Evolutionary conservation across 92 coral and sea anemone species (phyloP).

Genomic region (Pocillopora meandrina): DNA sequence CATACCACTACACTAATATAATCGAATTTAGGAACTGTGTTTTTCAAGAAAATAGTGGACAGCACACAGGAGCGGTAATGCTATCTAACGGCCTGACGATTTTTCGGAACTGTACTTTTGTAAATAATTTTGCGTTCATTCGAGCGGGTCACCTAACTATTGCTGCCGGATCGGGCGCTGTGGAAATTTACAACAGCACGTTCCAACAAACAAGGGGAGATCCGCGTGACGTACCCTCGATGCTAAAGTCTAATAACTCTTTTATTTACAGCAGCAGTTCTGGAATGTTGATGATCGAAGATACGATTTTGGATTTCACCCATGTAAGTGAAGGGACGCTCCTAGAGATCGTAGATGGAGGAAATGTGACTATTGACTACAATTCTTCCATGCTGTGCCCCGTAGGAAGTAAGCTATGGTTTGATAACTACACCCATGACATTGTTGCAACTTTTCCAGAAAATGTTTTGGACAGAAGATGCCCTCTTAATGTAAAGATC

Average conservation of each 20-base stretch:
- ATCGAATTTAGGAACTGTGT: constrained; percentile 12
- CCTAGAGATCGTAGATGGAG: constrained; percentile 22
- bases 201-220: constrained; percentile 29
- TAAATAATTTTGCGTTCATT: constrained; percentile 37
- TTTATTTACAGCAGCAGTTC: constrained; percentile 35
- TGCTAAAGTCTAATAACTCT: not conserved
- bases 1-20: constrained; percentile 27
- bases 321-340: constrained; percentile 5
- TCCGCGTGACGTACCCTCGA: not conserved
- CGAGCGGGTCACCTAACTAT: constrained; percentile 36
- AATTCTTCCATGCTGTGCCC: constrained; percentile 47
- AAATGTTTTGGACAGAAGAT: not conserved
- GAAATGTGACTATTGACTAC: constrained; percentile 25
- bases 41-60: constrained; percentile 42
- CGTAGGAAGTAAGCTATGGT: constrained; percentile 11
- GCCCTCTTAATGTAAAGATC: constrained; percentile 33
- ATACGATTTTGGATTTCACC: constrained; percentile 22
- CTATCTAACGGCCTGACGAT: constrained; percentile 24
- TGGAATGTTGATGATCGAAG: constrained; percentile 32
- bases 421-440: constrained; percentile 10
- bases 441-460: not conserved
- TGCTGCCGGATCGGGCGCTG: constrained; percentile 15
- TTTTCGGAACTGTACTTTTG: constrained; percentile 33
- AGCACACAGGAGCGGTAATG: constrained; percentile 23
- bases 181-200: constrained; percentile 16